Base-by-base conservation (phyloP, 2,113 vertebrate species). In the Poeciliopsis turrubarensis region DNA sequence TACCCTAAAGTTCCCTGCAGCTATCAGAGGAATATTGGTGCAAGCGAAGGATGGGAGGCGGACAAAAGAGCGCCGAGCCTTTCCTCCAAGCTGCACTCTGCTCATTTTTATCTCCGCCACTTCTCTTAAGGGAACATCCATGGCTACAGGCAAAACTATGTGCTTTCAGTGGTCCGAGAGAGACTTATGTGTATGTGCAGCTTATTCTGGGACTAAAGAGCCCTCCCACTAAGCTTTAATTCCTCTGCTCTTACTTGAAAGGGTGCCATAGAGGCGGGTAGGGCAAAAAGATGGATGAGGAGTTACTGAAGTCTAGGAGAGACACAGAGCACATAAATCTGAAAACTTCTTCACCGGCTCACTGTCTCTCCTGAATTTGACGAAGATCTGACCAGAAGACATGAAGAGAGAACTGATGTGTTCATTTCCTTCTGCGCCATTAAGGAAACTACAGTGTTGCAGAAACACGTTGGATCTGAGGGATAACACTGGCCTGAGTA, bases 61-160 rank as follows among this genome's bases (percentile, higher is more conserved):
- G 77, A 89, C 89, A 90, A 87, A 87, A 74, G 77, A 68, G 68
- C 71, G 70, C 80, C 76, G 22, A 82, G 73, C 78, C 65, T 57
- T 57, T 67, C 79, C 82, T 82, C 72, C 75, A 86, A 82, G 77
- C 87, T 78, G 78, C 86, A 72, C 85, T 91, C 80, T 86, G 82
- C 78, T 72, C 86, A 62, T 89, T 87, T 89, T 87, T 79, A 60
- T 84, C 82, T 77, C 60, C 14, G 47, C 71, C 57, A 26, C 79
- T 84, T 80, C 66, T 84, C 70, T 89, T 80, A 75, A 73, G 82
- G 90, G 86, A 91, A 82, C 84, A 91, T 78, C 84, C 86, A 90
- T 86, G 80, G 81, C 87, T 90, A 85, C 77, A 77, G 84, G 85
- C 83, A 13, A 79, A 84, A 88, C 82, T 54, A 87, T 80, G 82